Evolutionary conservation across 1,140 invertebrate species (phyloP).

Genomic region (Ceratosolen solmsi): DNA sequence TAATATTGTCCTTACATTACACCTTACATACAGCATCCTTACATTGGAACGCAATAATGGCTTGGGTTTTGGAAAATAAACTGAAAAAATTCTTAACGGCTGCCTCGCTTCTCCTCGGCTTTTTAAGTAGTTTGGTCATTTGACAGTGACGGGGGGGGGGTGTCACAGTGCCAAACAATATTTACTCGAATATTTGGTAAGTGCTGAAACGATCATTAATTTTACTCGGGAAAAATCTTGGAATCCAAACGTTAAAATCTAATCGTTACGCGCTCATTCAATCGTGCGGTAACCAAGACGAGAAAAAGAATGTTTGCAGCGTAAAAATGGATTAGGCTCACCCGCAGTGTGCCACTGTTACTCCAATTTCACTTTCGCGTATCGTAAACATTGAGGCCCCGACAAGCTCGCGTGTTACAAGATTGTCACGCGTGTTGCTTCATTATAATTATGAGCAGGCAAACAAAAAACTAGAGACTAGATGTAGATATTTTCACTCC

Average conservation of each 20-base stretch:
- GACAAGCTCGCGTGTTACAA: slow-evolving; percentile 10
- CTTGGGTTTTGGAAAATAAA: too few relatives aligned
- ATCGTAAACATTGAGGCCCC: background rate
- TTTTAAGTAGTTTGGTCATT: too few relatives aligned
- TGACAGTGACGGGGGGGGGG: too few relatives aligned
- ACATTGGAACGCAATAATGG: too few relatives aligned
- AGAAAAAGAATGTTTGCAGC: background rate
- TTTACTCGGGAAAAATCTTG: background rate
- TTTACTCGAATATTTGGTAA: too few relatives aligned
- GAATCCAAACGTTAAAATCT: background rate
- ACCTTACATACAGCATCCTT: too few relatives aligned
- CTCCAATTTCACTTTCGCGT: background rate
- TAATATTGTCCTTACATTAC: too few relatives aligned
- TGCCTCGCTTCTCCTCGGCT: too few relatives aligned
- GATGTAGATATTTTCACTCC: background rate
- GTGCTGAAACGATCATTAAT: too few relatives aligned
- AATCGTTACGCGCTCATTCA: background rate
- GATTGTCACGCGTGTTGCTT: background rate
- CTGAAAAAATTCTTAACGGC: too few relatives aligned
- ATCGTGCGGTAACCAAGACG: background rate
- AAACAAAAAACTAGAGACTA: background rate
- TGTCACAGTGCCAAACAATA: too few relatives aligned
- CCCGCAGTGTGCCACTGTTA: background rate
- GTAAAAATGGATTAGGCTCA: slow-evolving; percentile 7
- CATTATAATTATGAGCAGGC: slow-evolving; percentile 4